Evolutionary conservation across 1,140 invertebrate genomes (phyloP).

Genomic region (Eupristina koningsbergeri): DNA sequence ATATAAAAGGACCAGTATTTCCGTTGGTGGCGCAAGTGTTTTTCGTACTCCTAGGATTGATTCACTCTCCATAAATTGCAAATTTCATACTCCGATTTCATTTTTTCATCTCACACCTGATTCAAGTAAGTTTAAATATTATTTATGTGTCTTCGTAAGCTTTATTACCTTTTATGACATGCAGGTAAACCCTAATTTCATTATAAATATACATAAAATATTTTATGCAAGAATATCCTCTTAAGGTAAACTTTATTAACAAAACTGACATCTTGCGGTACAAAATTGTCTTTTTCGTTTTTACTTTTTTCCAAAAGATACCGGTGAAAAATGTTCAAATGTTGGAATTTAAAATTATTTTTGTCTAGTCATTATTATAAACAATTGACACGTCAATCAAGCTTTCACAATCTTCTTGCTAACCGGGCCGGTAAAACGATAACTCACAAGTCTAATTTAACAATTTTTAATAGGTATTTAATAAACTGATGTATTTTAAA

Average conservation of each 20-base stretch:
- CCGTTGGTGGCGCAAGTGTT: slow-evolving; percentile 48
- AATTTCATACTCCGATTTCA: not conserved
- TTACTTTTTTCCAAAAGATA: slow-evolving; percentile 1
- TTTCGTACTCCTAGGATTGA: slow-evolving; percentile 17
- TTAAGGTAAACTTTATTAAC: not conserved
- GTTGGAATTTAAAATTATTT: slow-evolving; percentile 44
- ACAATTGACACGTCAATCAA: slow-evolving; percentile 25
- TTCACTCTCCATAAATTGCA: not conserved
- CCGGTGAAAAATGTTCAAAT: slow-evolving; percentile 39
- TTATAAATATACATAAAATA: not conserved
- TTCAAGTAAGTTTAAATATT: not conserved
- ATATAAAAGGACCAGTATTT: slow-evolving; percentile 19
- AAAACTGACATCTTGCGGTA: slow-evolving; percentile 44
- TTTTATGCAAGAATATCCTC: slow-evolving; percentile 1
- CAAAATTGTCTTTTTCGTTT: slow-evolving; percentile 6
- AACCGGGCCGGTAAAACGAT: not conserved
- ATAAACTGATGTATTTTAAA: not conserved
- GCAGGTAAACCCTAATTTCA: not conserved
- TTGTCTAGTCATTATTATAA: slow-evolving; percentile 9
- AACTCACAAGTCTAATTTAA: not conserved
- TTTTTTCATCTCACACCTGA: not conserved
- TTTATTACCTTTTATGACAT: not conserved
- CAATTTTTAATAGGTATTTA: slow-evolving; percentile 13
- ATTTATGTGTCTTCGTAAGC: not conserved
- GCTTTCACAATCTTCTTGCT: not conserved